Evolutionary conservation across 2,888 invertebrate genomes (phyloP).

Genomic region (Melinopterus prodromus): DNA sequence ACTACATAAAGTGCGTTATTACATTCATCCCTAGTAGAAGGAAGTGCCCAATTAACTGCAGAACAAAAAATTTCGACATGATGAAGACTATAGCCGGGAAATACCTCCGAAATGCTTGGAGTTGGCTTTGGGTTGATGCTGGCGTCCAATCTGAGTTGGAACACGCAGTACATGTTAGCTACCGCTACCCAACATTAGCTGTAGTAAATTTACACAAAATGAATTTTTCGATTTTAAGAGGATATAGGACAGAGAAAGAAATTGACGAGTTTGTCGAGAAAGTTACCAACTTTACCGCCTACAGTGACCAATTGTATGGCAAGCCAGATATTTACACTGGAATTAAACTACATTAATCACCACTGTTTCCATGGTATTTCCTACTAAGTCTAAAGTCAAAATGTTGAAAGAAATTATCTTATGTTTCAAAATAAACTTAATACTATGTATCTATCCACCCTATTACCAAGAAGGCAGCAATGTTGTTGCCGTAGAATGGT

Average conservation of each 20-base stretch:
- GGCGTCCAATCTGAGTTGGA: constrained; percentile 12
- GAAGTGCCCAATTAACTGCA: not conserved
- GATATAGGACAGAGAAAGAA: not conserved
- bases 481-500: constrained; percentile 10
- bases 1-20: constrained; percentile 11
- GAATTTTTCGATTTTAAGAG: constrained; percentile 8
- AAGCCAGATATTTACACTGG: not conserved
- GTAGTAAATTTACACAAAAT: constrained; percentile 6
- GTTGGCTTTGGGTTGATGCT: constrained; percentile 18
- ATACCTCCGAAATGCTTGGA: constrained; percentile 11
- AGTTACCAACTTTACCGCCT: not conserved
- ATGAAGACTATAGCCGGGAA: not conserved
- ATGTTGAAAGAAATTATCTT: not conserved
- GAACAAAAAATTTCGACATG: not conserved
- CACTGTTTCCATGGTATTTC: not conserved
- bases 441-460: not conserved
- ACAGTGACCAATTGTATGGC: not conserved
- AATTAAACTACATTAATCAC: not conserved
- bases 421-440: not conserved
- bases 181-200: constrained; percentile 8
- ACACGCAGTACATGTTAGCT: not conserved
- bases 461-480: not conserved
- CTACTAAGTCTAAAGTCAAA: not conserved
- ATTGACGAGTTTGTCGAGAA: not conserved
- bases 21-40: not conserved